Evolutionary conservation across 2,113 vertebrate genomes (phyloP).

Genomic region (Mustela nigripes): DNA sequence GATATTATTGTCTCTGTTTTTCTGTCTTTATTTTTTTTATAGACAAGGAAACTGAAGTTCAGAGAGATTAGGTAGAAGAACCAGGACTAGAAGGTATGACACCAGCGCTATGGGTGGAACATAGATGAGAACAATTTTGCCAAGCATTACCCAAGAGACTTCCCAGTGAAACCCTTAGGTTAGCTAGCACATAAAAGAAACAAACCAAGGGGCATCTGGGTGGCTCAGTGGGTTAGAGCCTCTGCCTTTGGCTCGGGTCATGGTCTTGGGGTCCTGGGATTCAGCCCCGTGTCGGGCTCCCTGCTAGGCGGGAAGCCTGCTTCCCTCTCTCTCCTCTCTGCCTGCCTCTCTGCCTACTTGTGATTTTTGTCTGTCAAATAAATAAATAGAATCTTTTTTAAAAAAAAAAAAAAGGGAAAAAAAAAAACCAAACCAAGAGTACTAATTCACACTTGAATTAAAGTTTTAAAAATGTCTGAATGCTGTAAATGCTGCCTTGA

Average conservation of each 20-base stretch:
- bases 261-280: no score
- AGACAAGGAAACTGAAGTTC: not conserved
- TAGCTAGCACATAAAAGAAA: not conserved
- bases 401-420: no score
- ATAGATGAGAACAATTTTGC: not conserved
- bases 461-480: not conserved
- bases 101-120: not conserved
- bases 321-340: no score
- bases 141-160: not conserved
- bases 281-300: no score
- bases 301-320: no score
- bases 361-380: no score
- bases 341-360: no score
- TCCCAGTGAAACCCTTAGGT: not conserved
- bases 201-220: not conserved
- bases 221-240: no score
- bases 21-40: not conserved
- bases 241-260: no score
- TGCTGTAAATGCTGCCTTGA: not conserved
- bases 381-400: no score
- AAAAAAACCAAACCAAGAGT: not conserved
- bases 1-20: not conserved
- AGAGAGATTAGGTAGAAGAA: not conserved
- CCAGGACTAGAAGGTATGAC: not conserved
- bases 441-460: not conserved